Evolutionary conservation across 2,113 vertebrate genomes (phyloP), one percentile per base, ranked within the genome.

Genomic region (Hydrochoerus hydrochaeris): DNA sequence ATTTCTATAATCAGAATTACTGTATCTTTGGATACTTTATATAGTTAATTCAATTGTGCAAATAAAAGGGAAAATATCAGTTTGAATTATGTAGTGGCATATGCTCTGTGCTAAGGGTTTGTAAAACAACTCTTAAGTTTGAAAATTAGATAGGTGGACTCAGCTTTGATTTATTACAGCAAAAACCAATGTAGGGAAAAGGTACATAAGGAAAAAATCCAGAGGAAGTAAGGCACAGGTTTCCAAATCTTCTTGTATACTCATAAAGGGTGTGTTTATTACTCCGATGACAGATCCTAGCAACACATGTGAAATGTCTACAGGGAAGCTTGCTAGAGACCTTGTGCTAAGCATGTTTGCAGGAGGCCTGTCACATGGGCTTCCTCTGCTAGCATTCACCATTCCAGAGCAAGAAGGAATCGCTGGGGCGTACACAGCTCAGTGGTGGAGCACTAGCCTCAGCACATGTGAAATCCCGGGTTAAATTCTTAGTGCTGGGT

Each of bases 21-120:
- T 93, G 89, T 88, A 94, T 85, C 17, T 88, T 95, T 90, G 46
- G 46, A 52, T 85, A 38, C 65, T 83, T 89, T 92, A 83, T 32
- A 9, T 73, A 92, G 46, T 90, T 90, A 85, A 85, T 75, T 93
- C n/a, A 57, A 3, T 90, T 67, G 8, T 90, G 1, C 38, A 89
- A n/a, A 77, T 65, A 78, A 71, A 93, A 41, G 19, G 30, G 73
- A 32, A 81, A 60, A 49, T 80, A 62, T 3, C 41, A 93, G 4
- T 11, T 62, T 93, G 49, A 84, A 52, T 92, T 90, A 54, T 67
- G 20, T 83, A 58, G 52, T 94, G 32, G 22, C 20, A 60, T 81
- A n/a, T 35, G 20, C 28, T 35, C 16, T 71, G 22, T 91, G 60
- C 35, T 16, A 3, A 32, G 54, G 20, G 49, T n/a, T 84, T 35